Base-by-base conservation (phyloP, 1,140 invertebrate species). In the Oncopodura yosiiana region DNA sequence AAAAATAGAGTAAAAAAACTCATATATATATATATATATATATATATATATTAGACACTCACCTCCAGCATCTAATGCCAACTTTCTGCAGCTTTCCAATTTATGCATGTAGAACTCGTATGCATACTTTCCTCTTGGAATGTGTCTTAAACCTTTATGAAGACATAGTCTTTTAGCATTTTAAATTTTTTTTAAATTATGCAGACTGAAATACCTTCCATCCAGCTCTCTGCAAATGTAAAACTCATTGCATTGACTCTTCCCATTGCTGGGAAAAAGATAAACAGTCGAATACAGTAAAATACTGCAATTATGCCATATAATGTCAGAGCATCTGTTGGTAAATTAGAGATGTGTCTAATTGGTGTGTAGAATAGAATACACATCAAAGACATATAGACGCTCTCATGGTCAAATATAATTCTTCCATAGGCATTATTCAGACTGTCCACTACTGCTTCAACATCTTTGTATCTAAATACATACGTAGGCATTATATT, bases 21-120 rank as follows among this genome's bases (percentile, higher is more conserved):
- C 30, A 34, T 34, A 34, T 34, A 34, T 34, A 34, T 34, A 8
- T n/a, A n/a, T n/a, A n/a, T n/a, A n/a, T n/a, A n/a, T n/a, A n/a
- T n/a, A n/a, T n/a, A n/a, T n/a, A n/a, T n/a, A n/a, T 14, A 34
- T 34, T 14, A 34, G 14, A 34, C 6, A 3, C 46, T n/a, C n/a
- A n/a, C n/a, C 62, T 19, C 62, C 62, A 37, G 30, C 44, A 49
- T 63, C 58, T 41, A 60, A 56, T 6, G 58, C 54, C 21, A 63
- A 49, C 27, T 54, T 53, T 29, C 62, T n/a, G 58, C 62, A 63
- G 24, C 46, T 52, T 32, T 63, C 58, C 49, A 63, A 34, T 30
- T 63, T 63, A 41, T 60, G 58, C 51, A 60, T 57, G 53, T 60
- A 60, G 45, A 60, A 60, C 32, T 63, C 62, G 49, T 63, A 63